Evolutionary conservation across 2,113 vertebrate species (phyloP).

Genomic region (Odontophorus gujanensis): DNA sequence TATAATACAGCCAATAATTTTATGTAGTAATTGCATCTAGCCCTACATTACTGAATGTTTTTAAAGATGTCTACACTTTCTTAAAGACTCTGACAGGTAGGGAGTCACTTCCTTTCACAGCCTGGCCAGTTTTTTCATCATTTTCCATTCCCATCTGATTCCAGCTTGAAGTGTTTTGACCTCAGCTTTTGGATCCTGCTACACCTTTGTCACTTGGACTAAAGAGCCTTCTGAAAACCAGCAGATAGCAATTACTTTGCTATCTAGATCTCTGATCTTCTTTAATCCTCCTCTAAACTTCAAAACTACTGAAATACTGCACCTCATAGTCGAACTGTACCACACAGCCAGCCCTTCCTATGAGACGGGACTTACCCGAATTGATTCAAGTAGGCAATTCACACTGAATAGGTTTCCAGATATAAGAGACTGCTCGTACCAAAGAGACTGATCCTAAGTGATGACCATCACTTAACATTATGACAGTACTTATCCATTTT

Average conservation of each 20-base stretch:
- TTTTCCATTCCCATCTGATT: background rate
- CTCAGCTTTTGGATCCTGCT: background rate
- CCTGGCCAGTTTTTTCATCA: background rate
- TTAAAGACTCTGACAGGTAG: background rate
- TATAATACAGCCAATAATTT: background rate
- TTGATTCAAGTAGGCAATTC: background rate
- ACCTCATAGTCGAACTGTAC: background rate
- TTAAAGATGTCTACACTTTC: background rate
- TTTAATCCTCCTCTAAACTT: background rate
- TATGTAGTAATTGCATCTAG: background rate
- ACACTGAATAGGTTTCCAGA: background rate
- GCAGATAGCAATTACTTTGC: background rate
- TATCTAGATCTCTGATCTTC: background rate
- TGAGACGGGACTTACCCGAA: background rate
- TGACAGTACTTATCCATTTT: background rate
- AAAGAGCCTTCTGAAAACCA: background rate
- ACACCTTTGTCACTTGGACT: background rate
- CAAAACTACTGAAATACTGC: rapidly evolving
- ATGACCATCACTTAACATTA: background rate
- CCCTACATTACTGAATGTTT: background rate
- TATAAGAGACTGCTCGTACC: background rate
- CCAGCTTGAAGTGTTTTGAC: background rate
- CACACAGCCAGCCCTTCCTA: rapidly evolving
- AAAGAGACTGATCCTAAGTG: background rate
- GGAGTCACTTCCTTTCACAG: background rate